phyloP scores from a whole-genome alignment of 2,888 invertebrate genomes.

The Pherbina coryleti region DNA sequence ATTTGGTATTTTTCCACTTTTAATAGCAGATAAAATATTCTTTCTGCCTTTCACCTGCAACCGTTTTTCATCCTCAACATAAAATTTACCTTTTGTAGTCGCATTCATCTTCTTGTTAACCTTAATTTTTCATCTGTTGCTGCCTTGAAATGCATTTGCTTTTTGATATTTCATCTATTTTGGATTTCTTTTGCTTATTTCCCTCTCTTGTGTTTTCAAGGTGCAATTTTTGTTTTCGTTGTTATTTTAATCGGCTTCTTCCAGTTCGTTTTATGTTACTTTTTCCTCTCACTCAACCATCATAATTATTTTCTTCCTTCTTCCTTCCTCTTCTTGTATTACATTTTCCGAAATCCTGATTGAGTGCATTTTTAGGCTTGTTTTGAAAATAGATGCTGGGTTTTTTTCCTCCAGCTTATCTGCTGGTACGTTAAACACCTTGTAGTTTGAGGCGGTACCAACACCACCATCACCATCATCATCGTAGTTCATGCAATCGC shows the following conservation, averaged over 20 bases:
- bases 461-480: not conserved
- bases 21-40: not conserved
- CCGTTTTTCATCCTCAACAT: not conserved
- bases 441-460: conserved; percentile 10
- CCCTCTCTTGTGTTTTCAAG: not conserved
- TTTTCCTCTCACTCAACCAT: not conserved
- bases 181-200: not conserved
- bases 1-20: not conserved
- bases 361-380: conserved; percentile 56
- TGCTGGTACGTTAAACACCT: conserved; percentile 19
- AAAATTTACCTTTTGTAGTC: not conserved
- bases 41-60: not conserved
- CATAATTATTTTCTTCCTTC: not conserved
- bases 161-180: conserved; percentile 17
- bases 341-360: conserved; percentile 56
- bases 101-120: not conserved
- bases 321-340: conserved; percentile 31
- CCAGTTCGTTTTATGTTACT: not conserved
- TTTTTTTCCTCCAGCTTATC: not conserved
- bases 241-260: not conserved
- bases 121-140: not conserved
- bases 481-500: not conserved
- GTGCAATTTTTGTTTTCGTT: conserved; percentile 21
- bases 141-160: not conserved
- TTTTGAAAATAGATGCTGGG: conserved; percentile 13